Percentiles rank a stretch among this genome's conserved stretches.
Conservation (phyloP, 1,140 invertebrate species). For the Arctopsyche grandis region DNA sequence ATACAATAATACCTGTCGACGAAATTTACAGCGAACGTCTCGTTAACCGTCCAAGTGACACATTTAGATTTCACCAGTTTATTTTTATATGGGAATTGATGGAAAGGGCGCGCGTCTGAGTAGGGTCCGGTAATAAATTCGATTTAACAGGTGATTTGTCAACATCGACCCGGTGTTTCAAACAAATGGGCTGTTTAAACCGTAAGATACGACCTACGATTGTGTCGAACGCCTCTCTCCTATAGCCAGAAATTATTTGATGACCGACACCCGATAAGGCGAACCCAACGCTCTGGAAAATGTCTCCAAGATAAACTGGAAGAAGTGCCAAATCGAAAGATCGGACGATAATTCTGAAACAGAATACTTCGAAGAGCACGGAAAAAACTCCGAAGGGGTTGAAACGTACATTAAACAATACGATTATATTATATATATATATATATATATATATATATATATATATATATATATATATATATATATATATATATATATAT, state of each 20-base stretch:
- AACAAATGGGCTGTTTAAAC: slow-evolving; percentile 7
- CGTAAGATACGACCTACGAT: slow-evolving; percentile 2
- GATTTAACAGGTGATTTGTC: slow-evolving; percentile 32
- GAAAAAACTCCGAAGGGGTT: background rate
- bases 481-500: no score
- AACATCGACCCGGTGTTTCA: slow-evolving; percentile 23
- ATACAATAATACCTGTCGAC: background rate
- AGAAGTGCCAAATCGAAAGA: background rate
- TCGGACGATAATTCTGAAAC: background rate
- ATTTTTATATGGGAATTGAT: background rate
- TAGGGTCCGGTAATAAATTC: slow-evolving; percentile 31
- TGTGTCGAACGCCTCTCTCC: background rate
- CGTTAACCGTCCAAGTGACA: background rate
- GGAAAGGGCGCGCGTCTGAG: background rate
- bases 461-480: no score
- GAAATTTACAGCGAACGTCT: slow-evolving; percentile 3
- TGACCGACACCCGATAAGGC: background rate
- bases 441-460: no score
- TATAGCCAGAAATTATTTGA: slow-evolving; percentile 9
- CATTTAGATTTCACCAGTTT: background rate
- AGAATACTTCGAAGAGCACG: background rate
- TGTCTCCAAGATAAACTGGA: background rate
- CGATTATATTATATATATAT: no score
- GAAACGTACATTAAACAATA: no score
- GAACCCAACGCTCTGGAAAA: background rate